Evolutionary conservation across 92 coral and sea anemone species (phyloP), one percentile per base, ranked within the genome.

Genomic region (Metridium senile): DNA sequence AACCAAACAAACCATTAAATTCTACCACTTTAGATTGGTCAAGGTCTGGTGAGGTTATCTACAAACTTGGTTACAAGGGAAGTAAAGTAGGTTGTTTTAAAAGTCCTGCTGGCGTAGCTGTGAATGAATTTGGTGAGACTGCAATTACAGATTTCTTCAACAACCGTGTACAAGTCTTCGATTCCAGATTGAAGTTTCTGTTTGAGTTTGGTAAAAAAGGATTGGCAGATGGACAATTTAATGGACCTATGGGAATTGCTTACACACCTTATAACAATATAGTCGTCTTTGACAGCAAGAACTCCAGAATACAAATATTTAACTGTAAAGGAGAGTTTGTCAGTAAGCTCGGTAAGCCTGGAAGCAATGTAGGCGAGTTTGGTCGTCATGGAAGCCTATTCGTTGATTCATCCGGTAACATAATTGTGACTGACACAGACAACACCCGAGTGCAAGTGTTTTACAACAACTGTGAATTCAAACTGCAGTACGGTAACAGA

Each of bases 191-290:
- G 35, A 87, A 87, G 62, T 89, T 92, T 64, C 84, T 82, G 53
- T 89, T 74, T 70, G 87, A 85, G 62, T 92, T 92, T 89, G 97
- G 97, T 47, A 89, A 86, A 68, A 92, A 89, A n/a, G 97, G 97
- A 1, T 27, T 32, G 63, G 85, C 33, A 11, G 86, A 82, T 11
- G 97, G 97, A 1, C 93, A 88, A 39, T 82, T 92, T 51, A 62
- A 69, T 54, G 91, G 91, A 23, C 97, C 97, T 26, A 86, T 91
- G 34, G 97, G 97, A 25, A 63, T 92, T 51, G 86, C 93, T 1
- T 92, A 79, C 77, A 82, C 93, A n/a, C 66, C 75, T 2, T 82
- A 80, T 35, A 66, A 74, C 71, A 86, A 89, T 26, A 76, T 92
- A 26, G 82, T 89, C 22, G 97, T 92, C n/a, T 39, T 92, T 70